A percentile compares a stretch with the other conserved stretches of the same genome.
phyloP scores from a whole-genome alignment of 2,888 invertebrate genomes.

The Mycalesis mineus region DNA sequence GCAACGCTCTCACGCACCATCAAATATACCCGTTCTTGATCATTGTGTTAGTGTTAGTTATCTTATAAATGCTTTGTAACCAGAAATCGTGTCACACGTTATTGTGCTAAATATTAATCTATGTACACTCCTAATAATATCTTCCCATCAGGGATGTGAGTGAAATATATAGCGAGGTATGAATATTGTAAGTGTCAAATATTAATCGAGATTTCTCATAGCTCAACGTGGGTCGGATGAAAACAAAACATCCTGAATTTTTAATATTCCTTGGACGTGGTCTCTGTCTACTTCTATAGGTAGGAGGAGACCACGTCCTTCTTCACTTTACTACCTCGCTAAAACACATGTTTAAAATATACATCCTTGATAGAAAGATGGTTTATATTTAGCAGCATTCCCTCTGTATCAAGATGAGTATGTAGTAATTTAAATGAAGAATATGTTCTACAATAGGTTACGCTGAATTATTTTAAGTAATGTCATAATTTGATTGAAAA shows the following conservation, averaged over 20 bases:
- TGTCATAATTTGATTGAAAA: no score
- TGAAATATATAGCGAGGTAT: not conserved
- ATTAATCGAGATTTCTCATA: no score
- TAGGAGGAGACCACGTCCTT: no score
- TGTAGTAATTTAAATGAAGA: no score
- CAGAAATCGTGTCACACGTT: constrained; percentile 6
- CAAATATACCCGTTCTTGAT: not conserved
- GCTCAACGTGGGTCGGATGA: no score
- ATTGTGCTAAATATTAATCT: constrained; percentile 11
- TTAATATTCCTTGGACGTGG: no score
- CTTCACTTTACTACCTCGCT: not conserved
- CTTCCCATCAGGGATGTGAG: not conserved
- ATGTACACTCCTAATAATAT: constrained; percentile 9
- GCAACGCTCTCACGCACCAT: not conserved
- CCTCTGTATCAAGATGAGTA: not conserved
- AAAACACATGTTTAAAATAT: no score
- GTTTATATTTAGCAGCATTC: not conserved
- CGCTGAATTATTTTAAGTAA: no score
- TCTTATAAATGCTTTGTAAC: not conserved
- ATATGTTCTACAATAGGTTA: no score
- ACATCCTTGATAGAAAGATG: not conserved
- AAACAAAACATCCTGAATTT: no score
- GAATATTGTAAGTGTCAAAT: no score
- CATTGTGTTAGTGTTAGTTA: not conserved
- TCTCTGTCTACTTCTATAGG: no score